Evolutionary conservation across 2,888 invertebrate species (phyloP).

Genomic region (Eupithecia inturbata): DNA sequence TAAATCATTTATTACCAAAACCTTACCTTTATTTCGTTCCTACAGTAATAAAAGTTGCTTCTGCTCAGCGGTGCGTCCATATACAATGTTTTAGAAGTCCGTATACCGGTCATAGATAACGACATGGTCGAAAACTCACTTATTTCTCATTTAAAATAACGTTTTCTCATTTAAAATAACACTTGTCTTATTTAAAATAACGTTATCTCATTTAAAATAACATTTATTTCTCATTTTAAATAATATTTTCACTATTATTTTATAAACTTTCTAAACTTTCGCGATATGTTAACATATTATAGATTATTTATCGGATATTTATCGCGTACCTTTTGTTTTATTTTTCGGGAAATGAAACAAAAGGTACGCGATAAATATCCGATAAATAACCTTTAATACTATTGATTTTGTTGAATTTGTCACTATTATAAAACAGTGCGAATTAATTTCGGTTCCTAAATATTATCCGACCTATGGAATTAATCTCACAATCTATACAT

Average conservation of each 20-base stretch:
- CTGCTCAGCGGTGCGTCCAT: conserved; percentile 58
- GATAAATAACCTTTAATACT: too few species aligned
- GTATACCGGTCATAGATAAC: conserved; percentile 48
- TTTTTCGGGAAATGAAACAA: too few species aligned
- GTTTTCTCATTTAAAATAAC: neutral
- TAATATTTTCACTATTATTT: too few species aligned
- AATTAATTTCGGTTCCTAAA: neutral
- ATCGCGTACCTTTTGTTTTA: too few species aligned
- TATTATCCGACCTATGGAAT: neutral
- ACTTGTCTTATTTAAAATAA: too few species aligned
- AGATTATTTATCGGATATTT: too few species aligned
- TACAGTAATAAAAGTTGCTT: conserved; percentile 53
- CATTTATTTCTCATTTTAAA: too few species aligned
- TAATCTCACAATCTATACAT: neutral
- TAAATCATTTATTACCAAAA: too few species aligned
- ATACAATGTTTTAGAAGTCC: conserved; percentile 55
- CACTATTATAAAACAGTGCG: neutral
- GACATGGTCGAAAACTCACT: conserved; percentile 12
- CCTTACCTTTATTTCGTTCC: conserved; percentile 46
- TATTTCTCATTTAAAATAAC: neutral
- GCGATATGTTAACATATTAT: too few species aligned
- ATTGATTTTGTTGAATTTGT: neutral
- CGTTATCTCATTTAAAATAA: too few species aligned
- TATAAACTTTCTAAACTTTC: too few species aligned
- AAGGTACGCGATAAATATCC: too few species aligned